phyloP scores from a whole-genome alignment of 2,888 invertebrate species.

The Sphinx pinastri region DNA sequence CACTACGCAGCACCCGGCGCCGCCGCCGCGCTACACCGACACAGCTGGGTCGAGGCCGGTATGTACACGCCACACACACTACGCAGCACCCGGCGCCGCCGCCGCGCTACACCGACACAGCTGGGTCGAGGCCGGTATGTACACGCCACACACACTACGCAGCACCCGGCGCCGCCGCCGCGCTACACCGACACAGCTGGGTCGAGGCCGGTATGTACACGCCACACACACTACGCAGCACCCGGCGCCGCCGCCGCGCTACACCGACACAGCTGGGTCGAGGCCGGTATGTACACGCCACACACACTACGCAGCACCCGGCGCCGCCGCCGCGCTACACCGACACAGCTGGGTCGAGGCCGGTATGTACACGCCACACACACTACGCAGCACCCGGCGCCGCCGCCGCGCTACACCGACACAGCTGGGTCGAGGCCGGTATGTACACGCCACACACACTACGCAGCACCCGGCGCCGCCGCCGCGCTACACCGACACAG shows the following conservation, averaged over 20 bases:
- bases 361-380: conserved; percentile 83
- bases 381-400: conserved; percentile 82
- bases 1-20: conserved; percentile 82
- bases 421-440: conserved; percentile 90
- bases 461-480: conserved; percentile 73
- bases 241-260: conserved; percentile 71
- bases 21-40: conserved; percentile 82
- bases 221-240: conserved; percentile 83
- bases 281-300: conserved; percentile 85
- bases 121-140: conserved; percentile 89
- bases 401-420: conserved; percentile 82
- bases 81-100: conserved; percentile 73
- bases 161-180: conserved; percentile 68
- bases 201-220: conserved; percentile 87
- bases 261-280: conserved; percentile 92
- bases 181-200: conserved; percentile 90
- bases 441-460: conserved; percentile 85
- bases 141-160: conserved; percentile 85
- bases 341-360: conserved; percentile 92
- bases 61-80: conserved; percentile 85
- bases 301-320: conserved; percentile 83
- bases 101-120: conserved; percentile 87
- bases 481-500: conserved; percentile 87
- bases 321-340: conserved; percentile 74
- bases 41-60: conserved; percentile 90